Evolutionary conservation across 2,113 vertebrate genomes (phyloP), one percentile per base, ranked within the genome.

Genomic region (Ginglymostoma cirratum): DNA sequence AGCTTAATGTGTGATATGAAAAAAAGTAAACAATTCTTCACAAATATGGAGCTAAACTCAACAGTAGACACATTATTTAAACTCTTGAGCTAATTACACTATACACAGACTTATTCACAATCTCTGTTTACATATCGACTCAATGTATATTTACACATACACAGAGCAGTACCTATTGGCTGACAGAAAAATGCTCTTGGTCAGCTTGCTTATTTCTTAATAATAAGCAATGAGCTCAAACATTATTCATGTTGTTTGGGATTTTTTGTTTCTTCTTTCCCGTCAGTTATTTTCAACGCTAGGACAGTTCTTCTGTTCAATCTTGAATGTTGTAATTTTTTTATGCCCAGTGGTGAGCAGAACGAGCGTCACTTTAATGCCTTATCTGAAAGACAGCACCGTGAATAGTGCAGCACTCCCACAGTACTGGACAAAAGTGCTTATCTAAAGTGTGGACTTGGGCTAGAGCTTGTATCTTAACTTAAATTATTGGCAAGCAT

Each of bases 91-190:
- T 95, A 45, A 38, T 94, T 94, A 70, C 27, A 95, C 94, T 95
- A 23, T 95, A 72, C 72, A 38, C 72, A 72, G 42, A 30, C 69
- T 48, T 42, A 48, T 45, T 72, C 72, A 95, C 45, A 30, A 19
- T 69, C 14, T 27, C 65, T 72, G 66, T 76, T 95, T 95, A 76
- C 92, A 94, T 72, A 95, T 72, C 34, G 42, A 76, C 94, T 95
- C 69, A 42, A 52, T 95, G 38, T 69, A 10, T 95, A 70, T 95
- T 95, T 95, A 95, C 94, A 76, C 94, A 72, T 95, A 69, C 42
- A 76, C 24, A 52, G 94, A 95, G 67, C 8, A 52, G 42, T 52
- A 48, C 69, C 94, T 72, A 12, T 76, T 95, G 72, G 34, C 92
- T 94, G 66, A 45, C 2, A 8, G 17, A 23, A 94, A 94, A 94